Evolutionary conservation across 1,140 invertebrate genomes (phyloP).

Genomic region (Euwallacea similis): DNA sequence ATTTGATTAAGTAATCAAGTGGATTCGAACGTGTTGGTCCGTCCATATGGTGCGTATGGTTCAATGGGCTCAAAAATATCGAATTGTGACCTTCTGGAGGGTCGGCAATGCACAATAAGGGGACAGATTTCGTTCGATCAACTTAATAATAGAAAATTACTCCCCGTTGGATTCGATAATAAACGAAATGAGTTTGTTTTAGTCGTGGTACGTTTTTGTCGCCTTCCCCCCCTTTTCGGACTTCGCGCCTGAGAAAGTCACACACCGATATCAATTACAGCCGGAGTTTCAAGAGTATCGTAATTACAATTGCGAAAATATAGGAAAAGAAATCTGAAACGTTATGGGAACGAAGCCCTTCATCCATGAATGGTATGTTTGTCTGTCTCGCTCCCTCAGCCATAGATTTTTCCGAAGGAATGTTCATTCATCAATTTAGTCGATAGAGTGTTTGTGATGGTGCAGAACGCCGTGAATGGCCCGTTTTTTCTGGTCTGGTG

Average conservation of each 20-base stretch:
- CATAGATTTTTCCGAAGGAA: conserved; percentile 16
- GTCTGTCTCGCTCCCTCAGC: conserved; percentile 18
- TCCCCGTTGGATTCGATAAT: too few species aligned
- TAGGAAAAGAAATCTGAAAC: conserved; percentile 31
- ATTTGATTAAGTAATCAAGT: conserved; percentile 24
- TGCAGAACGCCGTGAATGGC: not conserved
- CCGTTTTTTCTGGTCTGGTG: too few species aligned
- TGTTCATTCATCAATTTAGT: conserved; percentile 23
- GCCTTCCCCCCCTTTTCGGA: not conserved
- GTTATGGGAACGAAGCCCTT: conserved; percentile 46
- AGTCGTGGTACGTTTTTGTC: too few species aligned
- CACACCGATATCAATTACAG: conserved; percentile 27
- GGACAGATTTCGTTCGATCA: not conserved
- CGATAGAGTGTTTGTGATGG: conserved; percentile 1
- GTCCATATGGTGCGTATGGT: conserved; percentile 14
- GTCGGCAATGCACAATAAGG: not conserved
- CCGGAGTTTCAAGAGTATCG: conserved; percentile 26
- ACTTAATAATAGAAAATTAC: too few species aligned
- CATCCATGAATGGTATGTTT: conserved; percentile 40
- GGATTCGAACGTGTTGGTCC: not conserved
- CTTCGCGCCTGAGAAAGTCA: conserved; percentile 5
- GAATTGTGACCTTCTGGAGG: too few species aligned
- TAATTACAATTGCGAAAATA: conserved; percentile 33
- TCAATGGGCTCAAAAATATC: conserved; percentile 12
- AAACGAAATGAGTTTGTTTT: too few species aligned